Evolutionary conservation across 1,140 invertebrate species (phyloP), one percentile per base, ranked within the genome.

Genomic region (Polypedilum vanderplanki): DNA sequence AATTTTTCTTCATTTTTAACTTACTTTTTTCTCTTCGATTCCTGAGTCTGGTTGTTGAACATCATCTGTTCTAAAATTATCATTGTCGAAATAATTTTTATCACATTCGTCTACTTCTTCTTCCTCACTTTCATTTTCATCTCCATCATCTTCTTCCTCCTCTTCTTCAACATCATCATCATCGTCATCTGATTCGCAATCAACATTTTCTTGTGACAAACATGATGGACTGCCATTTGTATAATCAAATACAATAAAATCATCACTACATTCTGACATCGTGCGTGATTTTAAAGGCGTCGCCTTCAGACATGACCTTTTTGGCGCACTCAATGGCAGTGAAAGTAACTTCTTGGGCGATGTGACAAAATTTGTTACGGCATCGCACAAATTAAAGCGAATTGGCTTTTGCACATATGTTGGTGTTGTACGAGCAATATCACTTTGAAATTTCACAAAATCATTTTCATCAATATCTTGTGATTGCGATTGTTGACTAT

Each of bases 231-330:
- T 33, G 20, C 65, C 20, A 20, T 9, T 10, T 9, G n/a, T 20
- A 10, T 18, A 9, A 22, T 70, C 65, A 22, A 70, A 80, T 65
- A 80, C 80, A 10, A 80, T 81, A 75, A 79, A 80, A 7, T 80
- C 80, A 15, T 80, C 80, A 64, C 80, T 80, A 73, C 80, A 77
- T 40, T 80, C 80, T 7, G 80, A 80, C 73, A 81, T 73, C 5
- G 17, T 70, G 15, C 65, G 15, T 20, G 65, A 18, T 9, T 18
- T n/a, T 10, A 9, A 4, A n/a, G n/a, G 12, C 15, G 46, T 57
- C 0, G 65, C n/a, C 18, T 70, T 70, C 1, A 70, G 65, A 7
- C 65, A 70, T 9, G 65, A 70, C 18, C 20, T 70, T 20, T 10
- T 18, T 2, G 65, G 65, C 10, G 65, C 9, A n/a, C 17, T 70